phyloP scores from a whole-genome alignment of 2,888 invertebrate species.

The Apamea epomidion region DNA sequence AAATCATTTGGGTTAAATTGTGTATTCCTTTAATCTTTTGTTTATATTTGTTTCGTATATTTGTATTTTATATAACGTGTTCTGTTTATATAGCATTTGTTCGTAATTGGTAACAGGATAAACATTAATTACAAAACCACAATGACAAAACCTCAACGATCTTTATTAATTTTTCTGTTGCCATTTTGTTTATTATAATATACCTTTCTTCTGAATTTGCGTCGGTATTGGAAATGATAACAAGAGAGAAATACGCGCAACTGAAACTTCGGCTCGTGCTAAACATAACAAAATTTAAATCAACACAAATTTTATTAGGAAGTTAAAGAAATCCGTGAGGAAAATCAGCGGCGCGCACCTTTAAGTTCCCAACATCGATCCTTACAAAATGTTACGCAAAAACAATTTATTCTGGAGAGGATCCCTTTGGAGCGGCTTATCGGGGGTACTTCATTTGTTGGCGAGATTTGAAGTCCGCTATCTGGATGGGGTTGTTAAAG shows the following conservation, averaged over 20 bases:
- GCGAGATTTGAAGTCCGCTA: slow-evolving; percentile 70
- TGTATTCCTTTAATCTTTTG: slow-evolving; percentile 7
- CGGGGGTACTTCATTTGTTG: slow-evolving; percentile 70
- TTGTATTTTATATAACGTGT: slow-evolving; percentile 16
- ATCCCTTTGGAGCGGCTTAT: slow-evolving; percentile 68
- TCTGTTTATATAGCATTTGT: slow-evolving; percentile 23
- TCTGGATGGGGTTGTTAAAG: slow-evolving; percentile 61
- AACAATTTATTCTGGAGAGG: slow-evolving; percentile 65
- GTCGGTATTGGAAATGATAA: slow-evolving; percentile 35
- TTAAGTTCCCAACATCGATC: slow-evolving; percentile 62
- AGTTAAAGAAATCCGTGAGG: slow-evolving; percentile 56
- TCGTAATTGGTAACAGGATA: slow-evolving; percentile 51
- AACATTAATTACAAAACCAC: slow-evolving; percentile 38
- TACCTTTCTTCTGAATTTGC: slow-evolving; percentile 30
- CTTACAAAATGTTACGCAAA: slow-evolving; percentile 59
- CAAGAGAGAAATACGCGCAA: slow-evolving; percentile 31
- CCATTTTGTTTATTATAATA: slow-evolving; percentile 27
- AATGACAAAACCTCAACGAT: slow-evolving; percentile 26
- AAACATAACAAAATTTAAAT: slow-evolving; percentile 62
- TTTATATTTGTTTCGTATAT: slow-evolving; percentile 22
- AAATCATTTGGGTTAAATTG: slow-evolving; percentile 28
- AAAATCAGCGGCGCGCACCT: slow-evolving; percentile 61
- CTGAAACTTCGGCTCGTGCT: slow-evolving; percentile 39
- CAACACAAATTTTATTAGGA: slow-evolving; percentile 58
- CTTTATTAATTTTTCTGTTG: slow-evolving; percentile 18